Conservation (phyloP, 1,140 invertebrate species). For the Argopecten irradians region DNA sequence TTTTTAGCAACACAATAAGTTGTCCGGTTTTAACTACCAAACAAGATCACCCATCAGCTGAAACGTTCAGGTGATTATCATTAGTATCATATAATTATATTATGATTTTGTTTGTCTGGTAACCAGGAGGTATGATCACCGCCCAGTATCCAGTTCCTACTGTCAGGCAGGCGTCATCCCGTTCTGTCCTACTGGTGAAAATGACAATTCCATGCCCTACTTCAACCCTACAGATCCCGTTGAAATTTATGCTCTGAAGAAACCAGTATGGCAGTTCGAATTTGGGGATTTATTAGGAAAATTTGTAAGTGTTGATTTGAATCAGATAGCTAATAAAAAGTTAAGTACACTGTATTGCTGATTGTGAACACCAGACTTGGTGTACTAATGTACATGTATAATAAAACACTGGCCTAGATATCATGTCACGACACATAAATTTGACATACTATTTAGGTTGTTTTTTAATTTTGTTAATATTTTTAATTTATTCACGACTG, state of each 20-base stretch:
- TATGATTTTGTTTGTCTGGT: not conserved
- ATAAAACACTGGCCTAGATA: not conserved
- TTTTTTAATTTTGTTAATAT: no score
- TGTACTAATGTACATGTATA: not conserved
- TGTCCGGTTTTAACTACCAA: not conserved
- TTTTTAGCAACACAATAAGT: not conserved
- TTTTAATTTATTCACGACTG: no score
- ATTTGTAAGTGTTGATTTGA: constrained; percentile 65
- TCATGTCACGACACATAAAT: no score
- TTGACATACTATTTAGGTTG: no score
- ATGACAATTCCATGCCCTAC: constrained; percentile 66
- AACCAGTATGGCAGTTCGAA: constrained; percentile 75
- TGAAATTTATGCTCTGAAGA: constrained; percentile 73
- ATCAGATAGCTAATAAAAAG: not conserved
- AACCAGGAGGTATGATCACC: constrained; percentile 56
- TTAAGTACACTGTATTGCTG: not conserved
- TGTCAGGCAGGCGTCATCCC: constrained; percentile 72
- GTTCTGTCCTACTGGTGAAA: constrained; percentile 72
- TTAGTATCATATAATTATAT: no score
- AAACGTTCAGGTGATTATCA: not conserved
- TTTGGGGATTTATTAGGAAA: constrained; percentile 69
- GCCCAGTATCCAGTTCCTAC: constrained; percentile 68
- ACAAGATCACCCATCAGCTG: not conserved
- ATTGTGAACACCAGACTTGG: not conserved
- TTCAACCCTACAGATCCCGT: constrained; percentile 64